These are phyloP conservation scores for Dascillus cervinus DNA, from an alignment of 2,888 invertebrate genomes.

Conservation along the genomic window DNA sequence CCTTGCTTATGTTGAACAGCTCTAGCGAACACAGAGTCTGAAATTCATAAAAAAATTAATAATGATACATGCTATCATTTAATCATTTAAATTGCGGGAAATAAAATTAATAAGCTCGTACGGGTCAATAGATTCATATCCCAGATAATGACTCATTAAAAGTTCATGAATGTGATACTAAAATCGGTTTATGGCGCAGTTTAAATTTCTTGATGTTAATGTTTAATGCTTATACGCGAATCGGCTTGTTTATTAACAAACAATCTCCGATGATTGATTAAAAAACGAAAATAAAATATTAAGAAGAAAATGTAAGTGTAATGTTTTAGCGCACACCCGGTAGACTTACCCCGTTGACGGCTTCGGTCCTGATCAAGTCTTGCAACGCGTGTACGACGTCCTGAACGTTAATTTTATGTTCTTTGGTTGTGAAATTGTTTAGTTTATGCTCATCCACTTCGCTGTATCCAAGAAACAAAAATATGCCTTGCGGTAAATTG, in stretches of 20 bases:
- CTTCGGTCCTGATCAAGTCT: slow-evolving; percentile 65
- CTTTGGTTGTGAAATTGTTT: slow-evolving; percentile 73
- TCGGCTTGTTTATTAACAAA: too few relatives aligned
- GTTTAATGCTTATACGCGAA: too few relatives aligned
- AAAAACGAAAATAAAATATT: slow-evolving; percentile 2
- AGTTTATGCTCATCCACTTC: slow-evolving; percentile 75
- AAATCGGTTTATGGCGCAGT: too few relatives aligned
- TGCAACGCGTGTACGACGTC: slow-evolving; percentile 78
- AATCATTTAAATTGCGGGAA: too few relatives aligned
- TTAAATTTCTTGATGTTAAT: too few relatives aligned
- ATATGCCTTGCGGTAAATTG: slow-evolving; percentile 75
- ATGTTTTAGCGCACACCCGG: not conserved
- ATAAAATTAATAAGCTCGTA: too few relatives aligned
- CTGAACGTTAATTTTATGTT: slow-evolving; percentile 75
- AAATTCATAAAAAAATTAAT: slow-evolving; percentile 28
- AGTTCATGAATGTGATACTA: too few relatives aligned
- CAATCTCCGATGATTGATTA: too few relatives aligned
- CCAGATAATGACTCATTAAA: too few relatives aligned
- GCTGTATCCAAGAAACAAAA: slow-evolving; percentile 83
- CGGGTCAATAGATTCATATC: too few relatives aligned
- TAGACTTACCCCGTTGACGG: slow-evolving; percentile 58
- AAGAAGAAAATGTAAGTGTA: too few relatives aligned
- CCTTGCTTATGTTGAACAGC: slow-evolving; percentile 77
- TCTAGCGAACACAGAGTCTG: slow-evolving; percentile 81
- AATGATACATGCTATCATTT: too few relatives aligned